phyloP scores from a whole-genome alignment of 2,797 vertebrate species.

The Bovichtus diacanthus region DNA sequence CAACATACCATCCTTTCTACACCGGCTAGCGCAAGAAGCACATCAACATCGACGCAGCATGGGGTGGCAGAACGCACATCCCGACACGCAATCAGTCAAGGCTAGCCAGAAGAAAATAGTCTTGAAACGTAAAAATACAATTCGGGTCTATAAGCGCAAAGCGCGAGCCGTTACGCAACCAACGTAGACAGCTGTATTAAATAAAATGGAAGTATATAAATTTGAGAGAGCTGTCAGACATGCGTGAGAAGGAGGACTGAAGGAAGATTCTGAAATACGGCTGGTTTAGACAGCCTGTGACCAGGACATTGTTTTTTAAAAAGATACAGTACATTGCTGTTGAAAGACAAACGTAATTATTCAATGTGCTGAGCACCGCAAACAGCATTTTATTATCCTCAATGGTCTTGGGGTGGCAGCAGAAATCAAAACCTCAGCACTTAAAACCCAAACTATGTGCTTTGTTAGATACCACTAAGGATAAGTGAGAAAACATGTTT shows the following conservation, averaged over 20 bases:
- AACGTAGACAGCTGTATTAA: conserved; percentile 26
- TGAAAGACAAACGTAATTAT: conserved; percentile 32
- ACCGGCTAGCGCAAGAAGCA: background rate
- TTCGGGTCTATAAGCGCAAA: background rate
- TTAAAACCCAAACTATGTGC: conserved; percentile 41
- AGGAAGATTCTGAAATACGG: conserved; percentile 8
- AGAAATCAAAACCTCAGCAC: conserved; percentile 24
- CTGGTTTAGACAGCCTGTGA: conserved; percentile 29
- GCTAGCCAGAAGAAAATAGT: background rate
- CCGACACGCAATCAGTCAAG: background rate
- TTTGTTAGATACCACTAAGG: background rate
- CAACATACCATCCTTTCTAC: conserved; percentile 6
- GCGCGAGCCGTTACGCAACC: background rate
- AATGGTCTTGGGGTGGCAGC: conserved; percentile 11
- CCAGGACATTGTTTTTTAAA: conserved; percentile 24
- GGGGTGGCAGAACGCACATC: background rate
- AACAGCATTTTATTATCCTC: conserved; percentile 27
- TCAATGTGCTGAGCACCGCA: conserved; percentile 22
- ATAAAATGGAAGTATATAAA: conserved; percentile 5
- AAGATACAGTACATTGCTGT: conserved; percentile 22
- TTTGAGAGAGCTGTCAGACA: conserved; percentile 34
- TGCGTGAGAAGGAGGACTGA: conserved; percentile 4
- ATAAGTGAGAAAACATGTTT: conserved; percentile 20
- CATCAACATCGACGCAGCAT: background rate
- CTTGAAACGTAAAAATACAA: conserved; percentile 1